Base-by-base conservation (phyloP, 2,888 invertebrate genomes). In the Sinopyrophorus schimmeli region DNA sequence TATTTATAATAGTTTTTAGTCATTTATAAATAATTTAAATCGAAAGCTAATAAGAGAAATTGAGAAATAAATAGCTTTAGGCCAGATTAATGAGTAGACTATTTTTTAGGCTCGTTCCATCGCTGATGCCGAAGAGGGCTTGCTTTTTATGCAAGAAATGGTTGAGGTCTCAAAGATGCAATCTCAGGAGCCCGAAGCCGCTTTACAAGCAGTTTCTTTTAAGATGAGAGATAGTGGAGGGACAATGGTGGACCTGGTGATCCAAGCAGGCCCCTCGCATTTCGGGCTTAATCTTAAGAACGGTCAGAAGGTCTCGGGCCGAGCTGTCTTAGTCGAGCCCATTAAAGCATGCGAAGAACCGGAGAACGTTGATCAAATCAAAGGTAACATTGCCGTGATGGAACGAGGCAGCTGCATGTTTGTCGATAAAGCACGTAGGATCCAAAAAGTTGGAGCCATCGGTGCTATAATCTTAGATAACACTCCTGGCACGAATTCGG, bases 91-190 rank as follows among this genome's bases (percentile, higher is more conserved):
- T n/a, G n/a, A n/a, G n/a, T n/a, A n/a, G n/a, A n/a, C n/a, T n/a
- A 27, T 47, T 39, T 58, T 71, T 7, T 62, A 94, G 92, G 97
- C 97, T 2, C 84, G 86, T 66, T 86, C 89, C 5, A 77, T 87
- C 0, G 85, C 87, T 60, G 90, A 93, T 68, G 96, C 92, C 0
- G 90, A 93, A 62, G 91, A 95, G 74, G 97, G 98, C 0, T 76
- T 94, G 20, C 78, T 89, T 7, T 97, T 98, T 70, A 96, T 98
- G 94, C 90, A 92, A 66, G 97, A 98, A 75, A 95, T 98, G 92
- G 83, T 93, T 1, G 91, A 93, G 67, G 76, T 94, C 58, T 91
- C 92, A 38, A 88, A 89, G 59, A 74, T 86, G 51, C 83, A 89
- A 65, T 67, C 76, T 0, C 76, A 77, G 48, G 76, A 78, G 55